Percentiles rank a stretch among this genome's conserved stretches.
These are phyloP conservation scores for Ictalurus furcatus DNA, from an alignment of 2,113 vertebrate genomes.

Conservation along the genomic window DNA sequence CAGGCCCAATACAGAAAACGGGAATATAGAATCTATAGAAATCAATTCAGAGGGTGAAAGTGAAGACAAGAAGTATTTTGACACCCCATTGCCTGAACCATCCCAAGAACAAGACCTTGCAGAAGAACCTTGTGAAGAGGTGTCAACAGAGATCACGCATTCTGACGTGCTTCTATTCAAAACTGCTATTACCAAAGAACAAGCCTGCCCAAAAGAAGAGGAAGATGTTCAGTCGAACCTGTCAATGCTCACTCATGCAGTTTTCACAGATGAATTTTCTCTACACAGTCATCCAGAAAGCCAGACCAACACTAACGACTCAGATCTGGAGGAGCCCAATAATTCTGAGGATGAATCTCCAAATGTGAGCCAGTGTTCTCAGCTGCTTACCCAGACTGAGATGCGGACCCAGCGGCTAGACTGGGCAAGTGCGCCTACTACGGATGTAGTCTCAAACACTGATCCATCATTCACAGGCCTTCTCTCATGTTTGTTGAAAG, in stretches of 20 bases:
- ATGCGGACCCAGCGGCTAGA: conserved; percentile 28
- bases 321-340: conserved; percentile 52
- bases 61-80: not conserved
- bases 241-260: conserved; percentile 53
- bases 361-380: conserved; percentile 53
- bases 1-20: not conserved
- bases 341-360: conserved; percentile 59
- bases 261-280: conserved; percentile 48
- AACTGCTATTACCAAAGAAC: conserved; percentile 13
- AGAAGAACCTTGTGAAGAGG: not conserved
- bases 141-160: not conserved
- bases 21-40: not conserved
- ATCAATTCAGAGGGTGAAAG: conserved; percentile 9
- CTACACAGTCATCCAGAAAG: conserved; percentile 39
- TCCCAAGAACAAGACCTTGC: not conserved
- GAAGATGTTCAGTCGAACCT: conserved; percentile 45
- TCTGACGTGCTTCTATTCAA: conserved; percentile 11
- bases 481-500: conserved; percentile 28
- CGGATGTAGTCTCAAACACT: not conserved
- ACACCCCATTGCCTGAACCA: conserved; percentile 7
- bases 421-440: not conserved
- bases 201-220: conserved; percentile 39
- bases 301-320: conserved; percentile 34
- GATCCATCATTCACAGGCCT: not conserved
- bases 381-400: conserved; percentile 28